Conservation (phyloP, 1,140 invertebrate species). For the Zaprionus tsacasi region DNA sequence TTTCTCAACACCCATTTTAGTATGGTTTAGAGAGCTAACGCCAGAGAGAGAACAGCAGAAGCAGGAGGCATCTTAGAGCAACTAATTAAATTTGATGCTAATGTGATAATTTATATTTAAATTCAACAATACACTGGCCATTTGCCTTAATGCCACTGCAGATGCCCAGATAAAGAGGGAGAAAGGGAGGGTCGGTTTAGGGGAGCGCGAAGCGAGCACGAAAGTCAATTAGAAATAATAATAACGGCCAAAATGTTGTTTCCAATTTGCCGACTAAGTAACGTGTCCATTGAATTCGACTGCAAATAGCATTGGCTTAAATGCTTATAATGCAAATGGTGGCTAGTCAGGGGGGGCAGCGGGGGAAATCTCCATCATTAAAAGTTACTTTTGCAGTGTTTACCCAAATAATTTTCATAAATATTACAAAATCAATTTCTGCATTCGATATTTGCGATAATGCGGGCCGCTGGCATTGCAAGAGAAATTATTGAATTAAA, state of each 20-base stretch:
- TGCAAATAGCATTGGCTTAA: slow-evolving; percentile 42
- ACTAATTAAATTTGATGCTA: slow-evolving; percentile 57
- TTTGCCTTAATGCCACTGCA: slow-evolving; percentile 31
- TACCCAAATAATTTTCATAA: slow-evolving; percentile 20
- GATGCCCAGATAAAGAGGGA: neutral
- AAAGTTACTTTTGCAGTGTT: slow-evolving; percentile 7
- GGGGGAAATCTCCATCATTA: neutral
- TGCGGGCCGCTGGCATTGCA: neutral
- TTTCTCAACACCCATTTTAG: neutral
- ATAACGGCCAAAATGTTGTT: slow-evolving; percentile 58
- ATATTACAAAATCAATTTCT: slow-evolving; percentile 5
- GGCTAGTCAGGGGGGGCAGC: too few relatives aligned
- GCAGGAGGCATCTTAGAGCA: slow-evolving; percentile 5
- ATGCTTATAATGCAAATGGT: slow-evolving; percentile 16
- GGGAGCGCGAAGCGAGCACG: neutral
- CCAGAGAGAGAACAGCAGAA: too few relatives aligned
- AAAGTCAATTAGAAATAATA: slow-evolving; percentile 76
- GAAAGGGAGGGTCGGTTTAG: neutral
- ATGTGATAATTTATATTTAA: slow-evolving; percentile 56
- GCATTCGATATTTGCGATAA: neutral
- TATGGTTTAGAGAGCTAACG: too few relatives aligned
- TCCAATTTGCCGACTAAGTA: slow-evolving; percentile 55
- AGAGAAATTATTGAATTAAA: slow-evolving; percentile 21
- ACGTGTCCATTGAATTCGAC: slow-evolving; percentile 35
- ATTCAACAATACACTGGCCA: slow-evolving; percentile 38